phyloP scores from a whole-genome alignment of 2,797 vertebrate genomes.

The Tokudaia tokunoshimensis region DNA sequence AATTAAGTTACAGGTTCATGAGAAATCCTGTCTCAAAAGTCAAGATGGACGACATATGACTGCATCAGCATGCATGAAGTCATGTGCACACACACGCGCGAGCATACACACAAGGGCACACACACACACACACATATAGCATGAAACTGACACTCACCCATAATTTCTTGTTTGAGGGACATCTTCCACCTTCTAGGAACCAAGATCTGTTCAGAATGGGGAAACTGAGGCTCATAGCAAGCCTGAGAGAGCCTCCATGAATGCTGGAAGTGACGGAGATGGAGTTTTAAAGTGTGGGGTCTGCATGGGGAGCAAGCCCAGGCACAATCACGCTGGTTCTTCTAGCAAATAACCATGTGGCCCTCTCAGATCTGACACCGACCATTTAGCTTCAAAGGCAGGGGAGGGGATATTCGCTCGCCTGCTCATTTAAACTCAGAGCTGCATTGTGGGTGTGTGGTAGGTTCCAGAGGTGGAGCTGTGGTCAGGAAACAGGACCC shows the following conservation, averaged over 20 bases:
- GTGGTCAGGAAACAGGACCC: background rate
- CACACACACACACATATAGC: too few species aligned
- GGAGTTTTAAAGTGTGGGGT: background rate
- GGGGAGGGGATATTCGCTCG: fast-evolving
- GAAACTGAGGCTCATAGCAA: background rate
- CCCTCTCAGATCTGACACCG: background rate
- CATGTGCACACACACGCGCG: too few species aligned
- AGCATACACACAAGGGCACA: background rate
- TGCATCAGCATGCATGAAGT: too few species aligned
- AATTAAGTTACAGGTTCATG: background rate
- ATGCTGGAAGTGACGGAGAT: fast-evolving
- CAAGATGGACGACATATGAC: background rate
- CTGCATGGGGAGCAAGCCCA: background rate
- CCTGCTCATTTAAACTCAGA: fast-evolving
- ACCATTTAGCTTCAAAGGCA: too few species aligned
- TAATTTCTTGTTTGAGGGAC: background rate
- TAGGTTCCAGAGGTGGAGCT: background rate
- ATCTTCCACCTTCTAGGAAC: background rate
- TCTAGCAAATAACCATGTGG: fast-evolving
- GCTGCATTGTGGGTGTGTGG: fast-evolving
- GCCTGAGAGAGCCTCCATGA: too few species aligned
- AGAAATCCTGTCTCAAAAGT: background rate
- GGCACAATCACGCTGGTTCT: fast-evolving
- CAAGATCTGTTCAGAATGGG: background rate
- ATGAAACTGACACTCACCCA: background rate